Percentiles rank a stretch among this genome's conserved stretches.
phyloP scores from a whole-genome alignment of 2,113 vertebrate genomes.

The Pteropus alecto region DNA sequence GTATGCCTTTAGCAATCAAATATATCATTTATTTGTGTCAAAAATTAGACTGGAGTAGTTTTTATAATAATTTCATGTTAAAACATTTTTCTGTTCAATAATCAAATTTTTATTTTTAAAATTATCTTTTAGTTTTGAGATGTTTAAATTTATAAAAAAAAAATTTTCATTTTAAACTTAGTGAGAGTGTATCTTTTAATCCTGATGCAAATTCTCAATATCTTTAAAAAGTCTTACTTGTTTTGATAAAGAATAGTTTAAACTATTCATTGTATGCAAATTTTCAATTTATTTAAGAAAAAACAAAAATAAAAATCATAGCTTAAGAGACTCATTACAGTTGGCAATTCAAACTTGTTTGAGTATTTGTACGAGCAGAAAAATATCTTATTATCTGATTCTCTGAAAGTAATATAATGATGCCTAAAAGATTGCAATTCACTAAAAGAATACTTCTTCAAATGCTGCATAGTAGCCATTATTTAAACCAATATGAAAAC shows the following conservation, averaged over 20 bases:
- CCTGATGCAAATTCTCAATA: not conserved
- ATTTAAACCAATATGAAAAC: slow-evolving; percentile 43
- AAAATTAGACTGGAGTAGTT: not conserved
- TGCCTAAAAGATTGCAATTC: slow-evolving; percentile 41
- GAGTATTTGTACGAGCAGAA: slow-evolving; percentile 20
- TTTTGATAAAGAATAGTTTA: slow-evolving; percentile 21
- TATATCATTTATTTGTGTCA: slow-evolving; percentile 1
- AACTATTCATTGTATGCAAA: not conserved
- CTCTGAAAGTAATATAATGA: slow-evolving; percentile 47
- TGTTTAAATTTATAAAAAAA: not conserved
- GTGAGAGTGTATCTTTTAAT: slow-evolving; percentile 6
- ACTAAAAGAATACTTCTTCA: slow-evolving; percentile 42
- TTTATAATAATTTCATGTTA: slow-evolving; percentile 31
- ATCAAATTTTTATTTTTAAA: slow-evolving; percentile 1
- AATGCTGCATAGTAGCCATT: slow-evolving; percentile 53
- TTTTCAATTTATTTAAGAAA: slow-evolving; percentile 46
- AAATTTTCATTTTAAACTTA: slow-evolving; percentile 32
- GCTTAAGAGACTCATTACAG: not conserved
- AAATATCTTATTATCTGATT: slow-evolving; percentile 45
- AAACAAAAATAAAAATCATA: slow-evolving; percentile 30
- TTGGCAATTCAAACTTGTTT: slow-evolving; percentile 24
- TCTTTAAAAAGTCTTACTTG: not conserved
- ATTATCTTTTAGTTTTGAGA: slow-evolving; percentile 49
- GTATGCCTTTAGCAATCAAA: not conserved
- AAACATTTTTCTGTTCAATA: not conserved